Conservation (phyloP, 2,797 vertebrate genomes). For the Periparus ater region DNA sequence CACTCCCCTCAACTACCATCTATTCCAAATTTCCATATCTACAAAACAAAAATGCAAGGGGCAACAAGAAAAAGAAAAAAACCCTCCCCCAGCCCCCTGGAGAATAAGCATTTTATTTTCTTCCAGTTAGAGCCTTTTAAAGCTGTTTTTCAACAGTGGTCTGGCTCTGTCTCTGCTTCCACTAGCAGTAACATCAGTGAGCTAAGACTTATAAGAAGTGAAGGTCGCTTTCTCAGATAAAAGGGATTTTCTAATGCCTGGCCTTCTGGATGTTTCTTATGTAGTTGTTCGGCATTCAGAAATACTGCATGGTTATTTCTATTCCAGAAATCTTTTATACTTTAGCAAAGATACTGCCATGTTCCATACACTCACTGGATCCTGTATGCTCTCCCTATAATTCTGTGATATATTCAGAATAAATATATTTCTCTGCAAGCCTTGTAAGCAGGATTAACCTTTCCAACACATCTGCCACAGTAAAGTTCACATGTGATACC, state of each 20-base stretch:
- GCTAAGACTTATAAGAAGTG: neutral
- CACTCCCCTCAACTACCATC: neutral
- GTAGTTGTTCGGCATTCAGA: neutral
- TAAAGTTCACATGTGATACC: neutral
- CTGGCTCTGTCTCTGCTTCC: neutral
- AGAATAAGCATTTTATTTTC: neutral
- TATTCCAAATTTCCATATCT: neutral
- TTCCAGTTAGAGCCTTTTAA: neutral
- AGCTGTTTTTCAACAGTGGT: neutral
- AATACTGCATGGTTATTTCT: neutral
- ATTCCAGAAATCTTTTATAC: neutral
- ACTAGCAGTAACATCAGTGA: neutral
- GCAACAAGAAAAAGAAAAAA: neutral
- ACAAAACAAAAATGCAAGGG: neutral
- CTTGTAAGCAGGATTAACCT: neutral
- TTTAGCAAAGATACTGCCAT: neutral
- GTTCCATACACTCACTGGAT: neutral
- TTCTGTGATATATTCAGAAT: neutral
- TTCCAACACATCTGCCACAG: neutral
- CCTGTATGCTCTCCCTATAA: neutral
- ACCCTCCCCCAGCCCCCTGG: no score
- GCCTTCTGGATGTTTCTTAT: neutral
- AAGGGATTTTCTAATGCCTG: slow-evolving; percentile 25
- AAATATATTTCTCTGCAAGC: neutral
- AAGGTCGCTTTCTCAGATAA: neutral